phyloP scores from a whole-genome alignment of 2,113 vertebrate species.

The Fukomys damarensis region DNA sequence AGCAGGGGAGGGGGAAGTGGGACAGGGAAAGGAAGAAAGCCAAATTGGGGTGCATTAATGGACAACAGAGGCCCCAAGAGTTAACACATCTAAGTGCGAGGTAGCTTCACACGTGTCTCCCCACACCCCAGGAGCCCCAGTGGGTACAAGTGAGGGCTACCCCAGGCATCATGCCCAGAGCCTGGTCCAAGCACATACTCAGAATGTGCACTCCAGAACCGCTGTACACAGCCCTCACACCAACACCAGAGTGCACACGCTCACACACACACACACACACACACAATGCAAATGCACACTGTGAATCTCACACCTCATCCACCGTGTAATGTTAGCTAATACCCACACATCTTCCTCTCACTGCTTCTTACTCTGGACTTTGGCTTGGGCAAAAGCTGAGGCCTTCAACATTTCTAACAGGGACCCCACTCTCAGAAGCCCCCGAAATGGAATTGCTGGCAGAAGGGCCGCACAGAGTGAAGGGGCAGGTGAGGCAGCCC shows the following conservation, averaged over 20 bases:
- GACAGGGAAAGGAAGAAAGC: too few relatives aligned
- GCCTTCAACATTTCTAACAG: neutral
- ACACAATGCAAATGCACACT: too few relatives aligned
- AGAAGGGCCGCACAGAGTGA: neutral
- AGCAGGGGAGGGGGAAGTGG: neutral
- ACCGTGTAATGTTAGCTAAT: neutral
- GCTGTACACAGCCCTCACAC: neutral
- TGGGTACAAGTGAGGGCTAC: neutral
- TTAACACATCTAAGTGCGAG: accelerated
- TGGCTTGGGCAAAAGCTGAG: neutral
- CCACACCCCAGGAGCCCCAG: accelerated
- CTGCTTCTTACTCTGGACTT: neutral
- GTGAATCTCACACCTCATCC: neutral
- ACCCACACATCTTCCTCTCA: neutral
- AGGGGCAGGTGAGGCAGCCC: too few relatives aligned
- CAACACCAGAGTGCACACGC: neutral
- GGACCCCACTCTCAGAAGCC: neutral
- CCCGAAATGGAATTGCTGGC: neutral
- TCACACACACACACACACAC: neutral
- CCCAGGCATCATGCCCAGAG: accelerated
- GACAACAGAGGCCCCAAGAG: neutral
- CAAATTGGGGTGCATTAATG: too few relatives aligned
- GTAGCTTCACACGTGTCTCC: accelerated
- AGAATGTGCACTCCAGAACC: neutral
- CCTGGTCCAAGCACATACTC: neutral